These are phyloP conservation scores for Crypturellus tataupa DNA, from an alignment of 2,797 vertebrate species.

Conservation along the genomic window DNA sequence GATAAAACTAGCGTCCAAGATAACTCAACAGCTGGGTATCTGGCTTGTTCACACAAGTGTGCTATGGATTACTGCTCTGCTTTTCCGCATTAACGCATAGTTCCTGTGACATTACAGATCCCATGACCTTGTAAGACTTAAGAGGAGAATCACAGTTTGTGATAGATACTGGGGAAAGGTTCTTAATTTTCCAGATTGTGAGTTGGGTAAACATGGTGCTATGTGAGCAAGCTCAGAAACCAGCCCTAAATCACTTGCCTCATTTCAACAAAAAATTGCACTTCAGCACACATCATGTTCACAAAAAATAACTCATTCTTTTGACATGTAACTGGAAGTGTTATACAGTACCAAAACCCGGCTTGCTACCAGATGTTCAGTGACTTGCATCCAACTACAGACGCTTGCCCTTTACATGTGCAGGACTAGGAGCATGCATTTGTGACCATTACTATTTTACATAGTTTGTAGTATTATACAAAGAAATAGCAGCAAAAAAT, in stretches of 20 bases:
- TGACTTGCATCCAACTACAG: not conserved
- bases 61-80: not conserved
- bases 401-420: fast-evolving
- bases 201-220: not conserved
- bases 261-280: not conserved
- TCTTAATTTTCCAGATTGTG: not conserved
- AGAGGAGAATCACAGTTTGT: not conserved
- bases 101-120: not conserved
- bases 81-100: not conserved
- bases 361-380: not conserved
- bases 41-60: fast-evolving
- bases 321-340: not conserved
- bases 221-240: fast-evolving
- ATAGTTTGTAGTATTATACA: not conserved
- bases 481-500: not conserved
- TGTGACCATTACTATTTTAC: not conserved
- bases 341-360: fast-evolving
- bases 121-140: not conserved
- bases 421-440: not conserved
- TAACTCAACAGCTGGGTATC: not conserved
- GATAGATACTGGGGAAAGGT: not conserved
- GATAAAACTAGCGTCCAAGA: not conserved
- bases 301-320: not conserved
- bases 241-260: not conserved
- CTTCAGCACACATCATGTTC: fast-evolving